phyloP scores from a whole-genome alignment of 2,888 invertebrate genomes.

The Stictocephala bisonia region DNA sequence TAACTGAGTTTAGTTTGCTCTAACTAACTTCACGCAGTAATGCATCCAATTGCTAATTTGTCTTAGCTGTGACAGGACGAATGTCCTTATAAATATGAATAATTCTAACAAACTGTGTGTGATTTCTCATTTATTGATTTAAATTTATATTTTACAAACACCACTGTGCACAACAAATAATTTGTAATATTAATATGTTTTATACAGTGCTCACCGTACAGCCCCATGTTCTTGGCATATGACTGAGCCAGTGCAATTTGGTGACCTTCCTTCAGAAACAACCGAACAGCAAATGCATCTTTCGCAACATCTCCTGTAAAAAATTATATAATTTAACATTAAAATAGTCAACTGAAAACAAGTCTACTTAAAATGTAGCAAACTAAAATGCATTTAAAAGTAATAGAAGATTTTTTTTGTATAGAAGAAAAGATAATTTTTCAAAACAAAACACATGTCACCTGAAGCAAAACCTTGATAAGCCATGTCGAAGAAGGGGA shows the following conservation, averaged over 20 bases:
- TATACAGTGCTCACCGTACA: constrained; percentile 76
- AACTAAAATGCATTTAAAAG: too few relatives aligned
- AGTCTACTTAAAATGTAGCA: too few relatives aligned
- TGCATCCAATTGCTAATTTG: too few relatives aligned
- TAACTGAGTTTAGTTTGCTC: too few relatives aligned
- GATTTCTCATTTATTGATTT: background rate
- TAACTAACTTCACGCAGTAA: too few relatives aligned
- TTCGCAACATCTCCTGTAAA: constrained; percentile 78
- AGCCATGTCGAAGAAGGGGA: constrained; percentile 98
- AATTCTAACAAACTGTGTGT: too few relatives aligned
- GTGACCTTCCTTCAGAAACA: constrained; percentile 91
- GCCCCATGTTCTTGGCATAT: constrained; percentile 97
- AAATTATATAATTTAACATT: constrained; percentile 23
- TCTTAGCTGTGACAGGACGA: too few relatives aligned
- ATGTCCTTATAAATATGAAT: too few relatives aligned
- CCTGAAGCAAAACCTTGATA: constrained; percentile 96
- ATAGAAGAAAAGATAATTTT: background rate
- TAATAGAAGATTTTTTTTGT: too few relatives aligned
- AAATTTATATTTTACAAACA: background rate
- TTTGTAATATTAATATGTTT: background rate
- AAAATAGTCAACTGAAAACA: too few relatives aligned
- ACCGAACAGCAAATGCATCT: constrained; percentile 90
- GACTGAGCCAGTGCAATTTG: constrained; percentile 90
- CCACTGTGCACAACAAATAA: too few relatives aligned
- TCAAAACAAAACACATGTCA: constrained; percentile 58